These are phyloP conservation scores for Platygyra sinensis DNA, from an alignment of 64 coral and sea anemone genomes.

Conservation along the genomic window DNA sequence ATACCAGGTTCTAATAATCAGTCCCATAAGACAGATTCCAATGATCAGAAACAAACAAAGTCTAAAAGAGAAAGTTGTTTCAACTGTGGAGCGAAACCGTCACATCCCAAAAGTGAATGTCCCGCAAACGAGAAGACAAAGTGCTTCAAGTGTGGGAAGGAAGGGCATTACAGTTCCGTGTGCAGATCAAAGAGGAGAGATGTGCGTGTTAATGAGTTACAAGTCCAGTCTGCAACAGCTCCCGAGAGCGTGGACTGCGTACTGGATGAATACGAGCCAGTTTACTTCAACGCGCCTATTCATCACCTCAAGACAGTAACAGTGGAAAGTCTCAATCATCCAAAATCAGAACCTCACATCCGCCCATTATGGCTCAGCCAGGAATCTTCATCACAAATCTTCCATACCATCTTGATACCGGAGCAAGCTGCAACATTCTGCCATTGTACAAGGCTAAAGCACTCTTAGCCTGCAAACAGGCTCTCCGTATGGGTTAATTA, in stretches of 20 bases:
- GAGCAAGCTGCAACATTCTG: neutral
- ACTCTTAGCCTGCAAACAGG: too few relatives aligned
- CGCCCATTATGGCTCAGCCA: neutral
- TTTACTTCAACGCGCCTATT: neutral
- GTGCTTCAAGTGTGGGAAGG: conserved; percentile 34
- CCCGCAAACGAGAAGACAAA: neutral
- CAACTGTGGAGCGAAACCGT: conserved; percentile 29
- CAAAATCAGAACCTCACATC: neutral
- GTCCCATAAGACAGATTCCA: neutral
- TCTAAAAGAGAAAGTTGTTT: conserved; percentile 8
- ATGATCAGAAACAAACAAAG: conserved; percentile 5
- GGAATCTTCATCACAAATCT: conserved; percentile 8
- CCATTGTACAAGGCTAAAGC: neutral
- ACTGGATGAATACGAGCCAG: too few relatives aligned
- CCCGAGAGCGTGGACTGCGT: too few relatives aligned
- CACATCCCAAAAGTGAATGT: conserved; percentile 3
- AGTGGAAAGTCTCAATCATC: too few relatives aligned
- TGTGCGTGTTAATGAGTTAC: too few relatives aligned
- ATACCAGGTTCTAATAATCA: neutral
- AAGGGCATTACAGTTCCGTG: conserved; percentile 11
- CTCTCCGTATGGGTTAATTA: too few relatives aligned
- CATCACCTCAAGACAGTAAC: neutral
- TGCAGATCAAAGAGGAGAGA: too few relatives aligned
- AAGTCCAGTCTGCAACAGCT: neutral
- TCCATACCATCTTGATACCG: neutral